Evolutionary conservation across 2,888 invertebrate species (phyloP), one percentile per base, ranked within the genome.

Genomic region (Amphipoea lucens): DNA sequence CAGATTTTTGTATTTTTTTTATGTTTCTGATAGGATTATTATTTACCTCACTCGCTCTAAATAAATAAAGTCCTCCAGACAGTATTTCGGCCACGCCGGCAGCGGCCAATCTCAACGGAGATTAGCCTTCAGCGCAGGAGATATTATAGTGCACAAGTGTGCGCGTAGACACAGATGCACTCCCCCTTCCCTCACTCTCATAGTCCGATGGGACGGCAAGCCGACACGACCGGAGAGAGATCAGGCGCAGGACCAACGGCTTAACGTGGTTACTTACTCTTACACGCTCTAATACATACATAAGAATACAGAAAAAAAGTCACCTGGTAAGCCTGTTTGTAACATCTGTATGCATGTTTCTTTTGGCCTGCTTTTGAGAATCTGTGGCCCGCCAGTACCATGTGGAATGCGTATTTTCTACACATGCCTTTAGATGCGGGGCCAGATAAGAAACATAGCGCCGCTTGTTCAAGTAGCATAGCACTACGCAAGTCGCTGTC

Each of bases 401-500:
- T 98, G 92, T 99, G 99, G 95, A 99, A 99, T 29, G 99, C 99
- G 94, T 99, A 99, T 95, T 99, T 99, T 75, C 99, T 97, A 88
- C 98, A 97, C 98, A 99, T 98, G 76, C 97, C 97, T 51, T 98
- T 97, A 87, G 97, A 97, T 29, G 97, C 97, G 0, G 96, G 95
- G 1, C 96, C 96, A 5, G 95, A 97, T 62, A 99, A 96, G 93
- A 99, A 99, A 93, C 99, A 99, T 92, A 99, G 98, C 0, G 99
- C 98, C 0, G 99, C 99, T 88, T 99, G 99, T 94, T 99, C 99
- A 72, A 99, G 96, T 76, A 99, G 96, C 92, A 99, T 97, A 12
- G 99, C 99, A 87, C 99, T 99, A 78, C 99, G 97, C 77, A 99
- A 96, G 96, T 99, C 99, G n/a, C 99, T 99, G 94, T 99, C 99